Percentiles rank a stretch among this genome's conserved stretches.
Evolutionary conservation across 2,113 vertebrate species (phyloP).

Genomic region (Micronisus gabar): DNA sequence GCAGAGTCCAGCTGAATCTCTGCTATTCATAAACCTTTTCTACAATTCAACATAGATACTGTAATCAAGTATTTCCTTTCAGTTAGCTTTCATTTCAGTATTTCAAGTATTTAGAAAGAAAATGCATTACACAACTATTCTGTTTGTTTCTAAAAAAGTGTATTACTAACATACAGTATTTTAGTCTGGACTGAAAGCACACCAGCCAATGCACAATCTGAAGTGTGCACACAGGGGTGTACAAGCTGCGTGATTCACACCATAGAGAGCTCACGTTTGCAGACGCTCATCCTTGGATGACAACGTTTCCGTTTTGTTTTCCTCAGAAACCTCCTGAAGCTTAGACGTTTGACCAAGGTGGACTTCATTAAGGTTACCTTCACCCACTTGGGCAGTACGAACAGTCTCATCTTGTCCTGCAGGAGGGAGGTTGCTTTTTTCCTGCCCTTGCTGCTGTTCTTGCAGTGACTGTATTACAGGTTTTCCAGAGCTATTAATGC

Average conservation of each 20-base stretch:
- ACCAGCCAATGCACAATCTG: neutral
- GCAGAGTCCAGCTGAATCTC: neutral
- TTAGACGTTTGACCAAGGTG: neutral
- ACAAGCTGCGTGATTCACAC: neutral
- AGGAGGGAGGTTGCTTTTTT: slow-evolving; percentile 19
- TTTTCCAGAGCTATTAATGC: slow-evolving; percentile 65
- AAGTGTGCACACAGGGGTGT: neutral
- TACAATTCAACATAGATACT: neutral
- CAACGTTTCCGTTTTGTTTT: neutral
- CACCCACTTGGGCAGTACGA: neutral
- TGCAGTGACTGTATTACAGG: neutral
- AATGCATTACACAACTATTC: neutral
- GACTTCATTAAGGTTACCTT: neutral
- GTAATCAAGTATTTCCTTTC: neutral
- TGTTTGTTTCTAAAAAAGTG: neutral
- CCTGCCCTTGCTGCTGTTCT: slow-evolving; percentile 60
- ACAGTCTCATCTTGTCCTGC: slow-evolving; percentile 73
- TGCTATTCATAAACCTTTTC: neutral
- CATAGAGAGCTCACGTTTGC: slow-evolving; percentile 73
- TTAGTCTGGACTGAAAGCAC: neutral
- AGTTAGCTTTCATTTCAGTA: neutral
- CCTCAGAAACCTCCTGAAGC: slow-evolving; percentile 1
- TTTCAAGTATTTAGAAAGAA: neutral
- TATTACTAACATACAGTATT: neutral
- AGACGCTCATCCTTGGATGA: slow-evolving; percentile 61